Evolutionary conservation across 1,140 invertebrate species (phyloP), one percentile per base, ranked within the genome.

Genomic region (Drosophila athabasca): DNA sequence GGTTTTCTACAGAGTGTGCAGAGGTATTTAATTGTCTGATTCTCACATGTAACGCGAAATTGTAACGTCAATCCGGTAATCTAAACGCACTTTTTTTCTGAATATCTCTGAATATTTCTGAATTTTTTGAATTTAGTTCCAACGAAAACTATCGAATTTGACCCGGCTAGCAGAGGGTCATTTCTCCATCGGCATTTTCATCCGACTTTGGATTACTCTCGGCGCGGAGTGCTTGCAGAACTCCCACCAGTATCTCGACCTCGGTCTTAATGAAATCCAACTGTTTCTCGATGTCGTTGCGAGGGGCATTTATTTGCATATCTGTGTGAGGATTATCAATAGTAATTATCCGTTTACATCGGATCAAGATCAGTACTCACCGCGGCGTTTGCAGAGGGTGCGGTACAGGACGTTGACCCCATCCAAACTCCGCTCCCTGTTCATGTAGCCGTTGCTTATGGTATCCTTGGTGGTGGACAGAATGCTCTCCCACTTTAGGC

Each of bases 401-500:
- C 46, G n/a, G 50, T 91, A 85, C 13, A 92, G 46, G 3, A 66
- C 51, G 9, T 67, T 59, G 0, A 92, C 70, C 0, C 72, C 85
- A 51, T 90, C 85, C 2, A 90, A 15, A 0, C 75, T 74, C 5
- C 85, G 76, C 8, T 79, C 57, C 13, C 79, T 88, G 13, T 82
- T 76, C 45, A 90, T 50, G 7, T 58, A 62, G 49, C 65, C 58
- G 1, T 53, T 29, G 13, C 58, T 49, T 9, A 92, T 78, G 6
- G 51, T 44, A 39, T 89, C 69, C 57, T 91, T 92, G 15, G 82
- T 74, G 3, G 22, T 62, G 2, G 78, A 72, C 45, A 92, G 57
- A 5, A 90, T 80, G 50, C 90, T 82, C 45, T 92, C 90, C 91
- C 91, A 91, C 35, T 76, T 89, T 0, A 75, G 54, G 41, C 79